Evolutionary conservation across 2,113 vertebrate species (phyloP).

Genomic region (Chaetorhynchus papuensis): DNA sequence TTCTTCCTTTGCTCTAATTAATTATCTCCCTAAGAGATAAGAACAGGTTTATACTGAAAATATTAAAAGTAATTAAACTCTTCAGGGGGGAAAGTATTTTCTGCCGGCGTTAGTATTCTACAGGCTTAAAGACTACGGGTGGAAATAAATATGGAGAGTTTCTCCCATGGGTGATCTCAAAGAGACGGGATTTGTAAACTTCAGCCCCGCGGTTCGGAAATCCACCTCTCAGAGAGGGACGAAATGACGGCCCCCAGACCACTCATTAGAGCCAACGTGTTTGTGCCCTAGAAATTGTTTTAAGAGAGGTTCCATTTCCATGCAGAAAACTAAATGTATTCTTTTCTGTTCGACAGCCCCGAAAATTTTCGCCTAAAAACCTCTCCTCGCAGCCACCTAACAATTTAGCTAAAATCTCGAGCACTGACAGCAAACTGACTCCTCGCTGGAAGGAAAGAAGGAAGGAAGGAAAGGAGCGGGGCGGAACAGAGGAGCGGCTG

Average conservation of each 20-base stretch:
- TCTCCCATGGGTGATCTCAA: neutral
- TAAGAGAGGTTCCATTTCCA: neutral
- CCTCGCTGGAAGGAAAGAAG: neutral
- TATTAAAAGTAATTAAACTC: neutral
- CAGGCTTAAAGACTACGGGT: neutral
- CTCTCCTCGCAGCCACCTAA: neutral
- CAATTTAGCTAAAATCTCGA: neutral
- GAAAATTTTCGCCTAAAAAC: neutral
- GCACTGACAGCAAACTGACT: neutral
- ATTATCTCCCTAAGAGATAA: neutral
- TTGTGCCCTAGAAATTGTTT: neutral
- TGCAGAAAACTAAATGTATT: neutral
- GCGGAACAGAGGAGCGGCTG: neutral
- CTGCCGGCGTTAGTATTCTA: too few relatives aligned
- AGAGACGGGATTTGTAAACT: neutral
- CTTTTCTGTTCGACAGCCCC: neutral
- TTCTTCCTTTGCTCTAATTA: neutral
- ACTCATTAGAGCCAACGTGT: neutral
- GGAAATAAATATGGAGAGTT: neutral
- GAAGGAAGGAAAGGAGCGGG: neutral
- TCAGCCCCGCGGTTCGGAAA: neutral
- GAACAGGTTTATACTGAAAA: neutral
- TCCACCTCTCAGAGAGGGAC: neutral
- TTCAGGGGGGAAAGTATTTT: neutral
- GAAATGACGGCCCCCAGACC: neutral